Evolutionary conservation across 2,113 vertebrate species (phyloP).

Genomic region (Pseudopodoces humilis): DNA sequence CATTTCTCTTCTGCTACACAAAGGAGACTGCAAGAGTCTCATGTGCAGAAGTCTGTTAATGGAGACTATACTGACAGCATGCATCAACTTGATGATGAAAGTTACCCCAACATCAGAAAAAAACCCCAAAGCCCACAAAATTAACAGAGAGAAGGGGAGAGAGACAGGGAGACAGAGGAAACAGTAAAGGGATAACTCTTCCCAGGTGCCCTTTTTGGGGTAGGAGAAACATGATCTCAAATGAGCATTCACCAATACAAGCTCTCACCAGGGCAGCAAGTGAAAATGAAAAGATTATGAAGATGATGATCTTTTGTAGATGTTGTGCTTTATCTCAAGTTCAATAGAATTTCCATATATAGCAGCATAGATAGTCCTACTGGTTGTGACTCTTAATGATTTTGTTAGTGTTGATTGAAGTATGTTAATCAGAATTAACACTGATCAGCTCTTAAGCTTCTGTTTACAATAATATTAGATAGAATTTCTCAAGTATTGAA

Average conservation of each 20-base stretch:
- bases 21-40: not conserved
- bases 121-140: not conserved
- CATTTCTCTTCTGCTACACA: not conserved
- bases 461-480: not conserved
- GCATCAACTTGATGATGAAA: not conserved
- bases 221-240: not conserved
- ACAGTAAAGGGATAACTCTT: not conserved
- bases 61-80: accelerated
- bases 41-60: not conserved
- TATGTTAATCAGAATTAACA: not conserved
- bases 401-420: not conserved
- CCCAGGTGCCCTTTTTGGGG: not conserved
- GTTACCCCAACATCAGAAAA: not conserved
- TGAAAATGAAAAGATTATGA: not conserved
- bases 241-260: not conserved
- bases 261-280: not conserved
- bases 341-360: not conserved
- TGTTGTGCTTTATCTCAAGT: not conserved
- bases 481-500: not conserved
- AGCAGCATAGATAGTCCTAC: not conserved
- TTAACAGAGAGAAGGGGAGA: not conserved
- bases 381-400: not conserved
- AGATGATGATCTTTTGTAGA: not conserved
- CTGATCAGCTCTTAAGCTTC: not conserved
- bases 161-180: not conserved